phyloP scores from a whole-genome alignment of 2,113 vertebrate genomes.

The Oxyura jamaicensis region DNA sequence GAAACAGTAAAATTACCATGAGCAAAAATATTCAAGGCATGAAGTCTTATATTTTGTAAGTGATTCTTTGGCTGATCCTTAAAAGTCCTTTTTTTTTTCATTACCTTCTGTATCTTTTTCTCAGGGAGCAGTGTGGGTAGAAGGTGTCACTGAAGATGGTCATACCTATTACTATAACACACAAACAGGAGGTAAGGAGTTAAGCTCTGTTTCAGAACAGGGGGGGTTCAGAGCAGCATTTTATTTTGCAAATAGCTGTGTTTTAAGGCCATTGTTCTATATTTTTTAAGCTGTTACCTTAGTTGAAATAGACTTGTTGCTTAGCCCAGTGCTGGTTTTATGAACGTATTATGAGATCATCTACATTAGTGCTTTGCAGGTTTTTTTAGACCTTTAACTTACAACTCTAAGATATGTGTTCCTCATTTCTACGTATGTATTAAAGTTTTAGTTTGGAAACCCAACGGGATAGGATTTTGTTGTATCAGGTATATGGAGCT shows the following conservation, averaged over 20 bases:
- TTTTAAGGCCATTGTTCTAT: neutral
- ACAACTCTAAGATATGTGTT: neutral
- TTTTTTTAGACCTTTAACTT: neutral
- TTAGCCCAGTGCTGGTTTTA: neutral
- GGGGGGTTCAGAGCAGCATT: neutral
- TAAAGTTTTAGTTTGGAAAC: neutral
- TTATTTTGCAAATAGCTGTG: neutral
- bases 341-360: neutral
- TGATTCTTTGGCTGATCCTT: neutral
- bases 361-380: neutral
- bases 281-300: neutral
- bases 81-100: neutral
- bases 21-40: neutral
- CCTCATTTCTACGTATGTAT: neutral
- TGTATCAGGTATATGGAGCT: neutral
- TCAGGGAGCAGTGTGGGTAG: slow-evolving; percentile 82
- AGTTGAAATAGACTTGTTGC: neutral
- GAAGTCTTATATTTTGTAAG: neutral
- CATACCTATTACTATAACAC: slow-evolving; percentile 92
- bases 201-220: neutral
- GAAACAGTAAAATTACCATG: neutral
- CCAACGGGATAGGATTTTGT: neutral
- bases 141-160: slow-evolving; percentile 90
- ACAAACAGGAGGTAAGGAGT: slow-evolving; percentile 86
- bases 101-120: neutral